Evolutionary conservation across 2,888 invertebrate genomes (phyloP), one percentile per base, ranked within the genome.

Genomic region (Clitarchus hookeri): DNA sequence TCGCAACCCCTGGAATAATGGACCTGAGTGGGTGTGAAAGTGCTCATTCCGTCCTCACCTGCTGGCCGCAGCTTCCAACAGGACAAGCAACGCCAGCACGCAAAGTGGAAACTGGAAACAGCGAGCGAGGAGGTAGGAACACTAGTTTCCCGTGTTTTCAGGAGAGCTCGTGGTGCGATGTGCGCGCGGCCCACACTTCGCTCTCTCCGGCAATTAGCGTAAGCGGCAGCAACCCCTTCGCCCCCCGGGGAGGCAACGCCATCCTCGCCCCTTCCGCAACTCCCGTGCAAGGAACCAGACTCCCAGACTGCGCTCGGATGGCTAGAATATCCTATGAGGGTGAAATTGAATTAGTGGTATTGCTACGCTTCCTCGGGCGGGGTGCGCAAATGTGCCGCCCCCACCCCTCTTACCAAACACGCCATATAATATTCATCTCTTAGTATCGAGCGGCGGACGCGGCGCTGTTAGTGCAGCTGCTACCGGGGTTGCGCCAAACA

Each of bases 301-400:
- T 65, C 23, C 65, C 65, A 65, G 65, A 65, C 65, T 65, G 65
- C 65, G 65, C 65, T n/a, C 65, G 65, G 65, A 65, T 65, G 65
- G 65, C 16, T 65, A 65, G 65, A 65, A 65, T 65, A n/a, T 65
- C 65, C 65, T 65, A 65, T n/a, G 65, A 65, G 65, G 65, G 65
- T 6, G 65, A 23, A 65, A 65, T 65, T 65, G 65, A 65, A 65
- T 65, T 65, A 65, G 65, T 65, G 65, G 65, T n/a, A 65, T n/a
- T 65, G n/a, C 65, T 4, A 8, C 65, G n/a, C 23, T 19, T 36
- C 65, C 65, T 6, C 2, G 8, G n/a, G n/a, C 65, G 16, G 65
- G 65, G 65, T 19, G 23, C 65, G 65, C 65, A 11, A n/a, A 65
- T 11, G 23, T 16, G 65, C 65, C 8, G 2, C 36, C 36, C 36